Base-by-base conservation (phyloP, 2,888 invertebrate genomes). In the Alcis repandata region DNA sequence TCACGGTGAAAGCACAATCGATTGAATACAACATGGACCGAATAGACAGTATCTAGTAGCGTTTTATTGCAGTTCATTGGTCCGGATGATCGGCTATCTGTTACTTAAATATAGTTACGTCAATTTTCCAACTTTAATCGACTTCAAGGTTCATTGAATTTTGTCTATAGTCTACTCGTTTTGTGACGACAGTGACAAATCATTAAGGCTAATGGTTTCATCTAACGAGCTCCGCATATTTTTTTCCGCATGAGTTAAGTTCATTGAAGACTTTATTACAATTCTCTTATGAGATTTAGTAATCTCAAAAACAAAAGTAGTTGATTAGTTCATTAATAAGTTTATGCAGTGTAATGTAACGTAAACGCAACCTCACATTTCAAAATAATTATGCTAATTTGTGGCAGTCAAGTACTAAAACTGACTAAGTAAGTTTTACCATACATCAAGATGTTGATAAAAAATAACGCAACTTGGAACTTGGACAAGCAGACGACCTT, bases 51-150 rank as follows among this genome's bases (percentile, higher is more conserved):
- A 57, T 52, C 45, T 59, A 58, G 52, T 33, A 62, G 27, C 17
- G 57, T 62, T 67, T 68, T 61, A 68, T 59, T 66, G 54, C 41
- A 57, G 70, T 68, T 67, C 71, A 75, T 67, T 73, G 75, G 69
- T 70, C 70, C 77, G 79, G 76, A 66, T 73, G 75, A 71, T 48
- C 63, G 67, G 67, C 63, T 65, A 63, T 65, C 58, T 72, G 67
- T 81, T 80, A 74, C 74, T 62, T 68, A 75, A 77, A 67, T 58
- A 71, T 54, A 52, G 51, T 77, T 77, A 71, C 68, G 67, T 72
- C 66, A 76, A 52, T 52, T 61, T 60, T 65, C 41, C 68, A 53
- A 72, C 65, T 65, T 70, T 63, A 73, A 72, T 67, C 68, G 67
- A 69, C 68, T 65, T 65, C 58, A 59, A 63, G 63, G 70, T 69